Evolutionary conservation across 1,140 invertebrate species (phyloP), one percentile per base, ranked within the genome.

Genomic region (Leptestheria dahalacensis): DNA sequence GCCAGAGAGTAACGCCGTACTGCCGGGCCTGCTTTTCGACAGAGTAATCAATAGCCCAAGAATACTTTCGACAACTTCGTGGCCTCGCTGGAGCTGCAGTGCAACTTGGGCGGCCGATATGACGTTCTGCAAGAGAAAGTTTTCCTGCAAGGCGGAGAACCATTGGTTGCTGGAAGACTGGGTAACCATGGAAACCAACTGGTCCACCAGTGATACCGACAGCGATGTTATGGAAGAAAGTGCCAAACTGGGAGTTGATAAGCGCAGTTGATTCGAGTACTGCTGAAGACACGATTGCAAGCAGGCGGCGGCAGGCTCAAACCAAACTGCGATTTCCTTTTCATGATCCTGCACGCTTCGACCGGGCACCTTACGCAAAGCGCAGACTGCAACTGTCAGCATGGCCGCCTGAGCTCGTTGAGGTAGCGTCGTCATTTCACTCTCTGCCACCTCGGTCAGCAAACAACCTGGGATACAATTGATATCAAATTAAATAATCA

Each of bases 101-200:
- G 26, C 26, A 11, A 55, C 23, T 18, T 55, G 53, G 23, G 33
- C 33, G 25, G 53, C 33, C 21, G 53, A 55, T 0, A 55, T 25
- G 12, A 29, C 26, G 10, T 20, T 29, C 28, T 55, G 53, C 12
- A 55, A 20, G 1, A 55, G 53, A 29, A 55, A 55, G 2, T 26
- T 55, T 20, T 55, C 53, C 20, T 55, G 53, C 53, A 55, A 11
- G 24, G 26, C 28, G 26, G 53, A 55, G 15, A 55, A 41, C 6
- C 33, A 12, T 1, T n/a, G 9, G 15, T 41, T 41, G 33, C 15
- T 41, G 6, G 53, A 24, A n/a, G 53, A 10, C 15, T 24, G 26
- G 28, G 33, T n/a, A 6, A 41, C 6, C 15, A 15, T 41, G 33
- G 33, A 6, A 41, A 15, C 33, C 28, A 55, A 29, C 33, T 55